These are phyloP conservation scores for Galerucella calmariensis DNA, from an alignment of 2,888 invertebrate species.

Conservation along the genomic window DNA sequence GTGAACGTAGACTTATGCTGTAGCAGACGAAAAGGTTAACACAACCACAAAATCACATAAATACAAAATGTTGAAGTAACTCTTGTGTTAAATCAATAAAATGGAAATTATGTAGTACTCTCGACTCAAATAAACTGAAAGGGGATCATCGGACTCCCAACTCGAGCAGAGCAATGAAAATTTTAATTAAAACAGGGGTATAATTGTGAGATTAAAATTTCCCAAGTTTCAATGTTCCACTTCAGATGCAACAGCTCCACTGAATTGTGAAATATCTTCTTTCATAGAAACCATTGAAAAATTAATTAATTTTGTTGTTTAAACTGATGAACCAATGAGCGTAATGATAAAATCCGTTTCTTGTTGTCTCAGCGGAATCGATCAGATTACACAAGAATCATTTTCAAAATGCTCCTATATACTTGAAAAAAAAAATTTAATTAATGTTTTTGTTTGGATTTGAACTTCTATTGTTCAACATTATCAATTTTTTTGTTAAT, in stretches of 20 bases:
- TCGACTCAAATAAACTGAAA: slow-evolving; percentile 16
- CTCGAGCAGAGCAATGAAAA: slow-evolving; percentile 18
- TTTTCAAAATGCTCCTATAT: not conserved
- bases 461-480: not conserved
- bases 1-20: too few species aligned
- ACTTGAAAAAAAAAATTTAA: not conserved
- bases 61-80: not conserved
- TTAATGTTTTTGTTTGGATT: too few species aligned
- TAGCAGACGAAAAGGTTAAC: not conserved
- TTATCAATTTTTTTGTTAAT: not conserved
- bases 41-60: not conserved
- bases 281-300: slow-evolving; percentile 30
- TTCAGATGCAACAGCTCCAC: slow-evolving; percentile 26
- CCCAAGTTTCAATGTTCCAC: slow-evolving; percentile 28
- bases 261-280: slow-evolving; percentile 34
- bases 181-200: slow-evolving; percentile 32
- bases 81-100: not conserved
- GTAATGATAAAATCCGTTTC: slow-evolving; percentile 9
- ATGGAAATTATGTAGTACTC: not conserved
- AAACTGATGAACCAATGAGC: slow-evolving; percentile 10
- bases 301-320: slow-evolving; percentile 39
- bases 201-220: slow-evolving; percentile 34
- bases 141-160: slow-evolving; percentile 6
- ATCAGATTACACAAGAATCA: not conserved
- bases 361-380: not conserved